phyloP scores from a whole-genome alignment of 2,113 vertebrate species.

The Eidolon helvum region DNA sequence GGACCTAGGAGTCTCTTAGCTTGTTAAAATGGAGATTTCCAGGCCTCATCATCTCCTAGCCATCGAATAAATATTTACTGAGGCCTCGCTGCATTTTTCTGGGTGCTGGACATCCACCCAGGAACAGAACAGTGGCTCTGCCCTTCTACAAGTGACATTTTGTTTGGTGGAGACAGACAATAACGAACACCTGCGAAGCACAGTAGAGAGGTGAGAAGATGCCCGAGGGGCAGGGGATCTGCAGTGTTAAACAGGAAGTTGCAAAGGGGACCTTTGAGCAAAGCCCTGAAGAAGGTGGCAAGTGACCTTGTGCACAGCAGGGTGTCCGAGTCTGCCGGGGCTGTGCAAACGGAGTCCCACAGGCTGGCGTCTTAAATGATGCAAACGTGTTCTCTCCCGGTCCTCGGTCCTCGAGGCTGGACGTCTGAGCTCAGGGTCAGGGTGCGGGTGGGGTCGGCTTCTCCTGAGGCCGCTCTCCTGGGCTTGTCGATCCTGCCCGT shows the following conservation, averaged over 20 bases:
- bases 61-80: background rate
- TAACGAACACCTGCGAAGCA: background rate
- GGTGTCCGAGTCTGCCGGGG: background rate
- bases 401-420: background rate
- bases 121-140: background rate
- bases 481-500: background rate
- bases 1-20: background rate
- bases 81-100: background rate
- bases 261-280: background rate
- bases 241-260: background rate
- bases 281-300: background rate
- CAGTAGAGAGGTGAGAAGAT: background rate
- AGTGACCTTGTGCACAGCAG: background rate
- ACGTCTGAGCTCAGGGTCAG: background rate
- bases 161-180: background rate
- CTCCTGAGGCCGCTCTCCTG: background rate
- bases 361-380: background rate
- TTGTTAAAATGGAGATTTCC: background rate
- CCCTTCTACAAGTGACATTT: background rate
- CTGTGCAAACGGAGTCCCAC: background rate
- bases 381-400: background rate
- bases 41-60: background rate
- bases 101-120: background rate
- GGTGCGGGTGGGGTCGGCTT: background rate
- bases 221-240: background rate